phyloP scores from a whole-genome alignment of 2,797 vertebrate species.

The Catamblyrhynchus diadema region DNA sequence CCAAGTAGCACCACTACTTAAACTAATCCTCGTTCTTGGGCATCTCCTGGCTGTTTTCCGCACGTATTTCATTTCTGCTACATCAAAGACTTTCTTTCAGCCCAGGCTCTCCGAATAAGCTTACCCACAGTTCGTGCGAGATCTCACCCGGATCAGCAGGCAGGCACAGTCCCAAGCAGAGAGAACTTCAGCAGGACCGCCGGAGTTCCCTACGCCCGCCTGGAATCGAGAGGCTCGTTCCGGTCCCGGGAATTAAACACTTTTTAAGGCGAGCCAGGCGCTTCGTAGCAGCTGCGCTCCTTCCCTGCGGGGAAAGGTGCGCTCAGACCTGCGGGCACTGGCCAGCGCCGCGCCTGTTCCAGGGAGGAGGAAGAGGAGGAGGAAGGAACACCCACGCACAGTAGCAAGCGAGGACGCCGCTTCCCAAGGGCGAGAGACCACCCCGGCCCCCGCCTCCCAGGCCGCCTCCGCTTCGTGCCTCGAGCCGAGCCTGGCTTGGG shows the following conservation, averaged over 20 bases:
- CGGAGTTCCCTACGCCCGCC: fast-evolving
- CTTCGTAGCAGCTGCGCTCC: background rate
- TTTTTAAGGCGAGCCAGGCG: background rate
- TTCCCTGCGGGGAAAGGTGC: background rate
- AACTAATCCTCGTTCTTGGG: background rate
- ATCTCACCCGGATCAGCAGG: background rate
- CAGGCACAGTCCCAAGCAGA: background rate
- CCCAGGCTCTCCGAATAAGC: background rate
- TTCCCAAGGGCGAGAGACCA: background rate
- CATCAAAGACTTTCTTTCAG: background rate
- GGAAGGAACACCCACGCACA: background rate
- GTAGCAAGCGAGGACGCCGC: background rate
- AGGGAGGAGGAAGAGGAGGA: no score
- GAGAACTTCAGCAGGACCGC: background rate
- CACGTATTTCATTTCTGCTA: background rate
- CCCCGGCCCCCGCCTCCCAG: background rate
- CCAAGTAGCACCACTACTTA: background rate
- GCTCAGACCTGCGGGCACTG: background rate
- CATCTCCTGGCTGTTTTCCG: background rate
- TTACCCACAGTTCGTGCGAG: background rate
- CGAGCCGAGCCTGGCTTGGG: background rate
- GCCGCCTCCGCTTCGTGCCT: background rate
- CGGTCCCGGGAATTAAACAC: background rate
- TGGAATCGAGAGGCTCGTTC: background rate
- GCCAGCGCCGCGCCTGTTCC: background rate